Conservation (phyloP, 2,797 vertebrate species). For the Diceros bicornis region DNA sequence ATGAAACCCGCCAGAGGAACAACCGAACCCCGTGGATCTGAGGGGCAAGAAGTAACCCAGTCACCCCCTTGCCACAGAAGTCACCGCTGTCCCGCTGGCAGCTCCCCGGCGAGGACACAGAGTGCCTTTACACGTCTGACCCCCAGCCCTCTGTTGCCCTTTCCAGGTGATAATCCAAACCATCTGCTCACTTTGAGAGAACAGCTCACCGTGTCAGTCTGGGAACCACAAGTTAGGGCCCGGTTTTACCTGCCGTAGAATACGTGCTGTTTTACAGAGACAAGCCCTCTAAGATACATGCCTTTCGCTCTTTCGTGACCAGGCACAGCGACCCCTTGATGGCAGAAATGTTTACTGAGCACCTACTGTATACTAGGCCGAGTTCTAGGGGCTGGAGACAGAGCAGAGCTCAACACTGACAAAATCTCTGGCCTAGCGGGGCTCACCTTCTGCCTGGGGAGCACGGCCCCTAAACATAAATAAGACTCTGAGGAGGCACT, state of each 20-base stretch:
- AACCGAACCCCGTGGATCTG: background rate
- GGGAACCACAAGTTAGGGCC: accelerated
- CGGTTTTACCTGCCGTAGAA: too few relatives aligned
- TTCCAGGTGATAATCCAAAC: accelerated
- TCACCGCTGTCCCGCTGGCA: accelerated
- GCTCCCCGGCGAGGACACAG: accelerated
- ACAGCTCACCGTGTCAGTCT: accelerated
- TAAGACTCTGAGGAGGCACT: accelerated
- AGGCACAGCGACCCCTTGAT: background rate
- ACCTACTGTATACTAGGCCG: background rate
- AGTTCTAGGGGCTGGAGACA: background rate
- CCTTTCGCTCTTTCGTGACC: background rate
- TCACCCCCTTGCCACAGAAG: background rate
- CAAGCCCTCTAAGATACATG: accelerated
- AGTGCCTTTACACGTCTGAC: accelerated
- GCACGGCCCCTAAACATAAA: accelerated
- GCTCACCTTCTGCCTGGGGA: accelerated
- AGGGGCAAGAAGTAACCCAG: accelerated
- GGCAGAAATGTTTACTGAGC: background rate
- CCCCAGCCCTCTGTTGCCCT: background rate
- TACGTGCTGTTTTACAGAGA: background rate
- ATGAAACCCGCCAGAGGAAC: accelerated
- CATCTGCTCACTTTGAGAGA: background rate
- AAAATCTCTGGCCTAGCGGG: accelerated
- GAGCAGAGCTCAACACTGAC: background rate